Percentiles rank a stretch among this genome's conserved stretches.
phyloP scores from a whole-genome alignment of 2,113 vertebrate genomes.

The Patagioenas fasciata region DNA sequence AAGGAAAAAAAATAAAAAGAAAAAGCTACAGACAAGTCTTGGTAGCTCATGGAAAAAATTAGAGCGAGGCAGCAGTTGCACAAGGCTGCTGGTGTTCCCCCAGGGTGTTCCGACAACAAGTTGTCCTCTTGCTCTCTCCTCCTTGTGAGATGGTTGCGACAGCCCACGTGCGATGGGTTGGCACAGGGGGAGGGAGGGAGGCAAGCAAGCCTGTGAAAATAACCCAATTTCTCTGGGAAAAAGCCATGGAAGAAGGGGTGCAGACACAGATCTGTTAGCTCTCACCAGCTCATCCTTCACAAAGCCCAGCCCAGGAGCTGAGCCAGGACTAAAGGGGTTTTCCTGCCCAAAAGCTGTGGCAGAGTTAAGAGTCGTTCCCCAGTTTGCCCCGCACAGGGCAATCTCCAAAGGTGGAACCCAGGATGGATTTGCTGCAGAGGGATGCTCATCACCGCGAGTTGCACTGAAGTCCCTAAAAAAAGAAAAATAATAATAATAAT shows the following conservation, averaged over 20 bases:
- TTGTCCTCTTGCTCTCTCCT: not conserved
- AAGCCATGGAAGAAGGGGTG: not conserved
- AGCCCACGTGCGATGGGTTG: not conserved
- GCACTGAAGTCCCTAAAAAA: not conserved
- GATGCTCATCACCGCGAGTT: not conserved
- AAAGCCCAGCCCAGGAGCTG: not conserved
- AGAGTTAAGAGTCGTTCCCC: not conserved
- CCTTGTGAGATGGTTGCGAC: not conserved
- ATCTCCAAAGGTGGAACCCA: rapidly evolving
- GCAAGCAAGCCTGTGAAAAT: not conserved
- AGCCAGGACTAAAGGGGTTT: not conserved
- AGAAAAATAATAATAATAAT: no score
- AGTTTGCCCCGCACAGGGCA: rapidly evolving
- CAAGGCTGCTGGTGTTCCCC: not conserved
- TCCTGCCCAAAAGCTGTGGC: not conserved
- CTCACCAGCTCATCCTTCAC: not conserved
- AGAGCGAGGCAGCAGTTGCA: not conserved
- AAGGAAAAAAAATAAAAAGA: no score
- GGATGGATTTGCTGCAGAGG: not conserved
- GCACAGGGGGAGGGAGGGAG: not conserved
- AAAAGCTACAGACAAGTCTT: not conserved
- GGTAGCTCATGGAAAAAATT: not conserved
- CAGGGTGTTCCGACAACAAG: not conserved
- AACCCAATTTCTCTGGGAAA: not conserved
- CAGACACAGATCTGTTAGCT: not conserved